These are phyloP conservation scores for Loxodonta africana DNA, from an alignment of 2,113 vertebrate species.

Conservation along the genomic window DNA sequence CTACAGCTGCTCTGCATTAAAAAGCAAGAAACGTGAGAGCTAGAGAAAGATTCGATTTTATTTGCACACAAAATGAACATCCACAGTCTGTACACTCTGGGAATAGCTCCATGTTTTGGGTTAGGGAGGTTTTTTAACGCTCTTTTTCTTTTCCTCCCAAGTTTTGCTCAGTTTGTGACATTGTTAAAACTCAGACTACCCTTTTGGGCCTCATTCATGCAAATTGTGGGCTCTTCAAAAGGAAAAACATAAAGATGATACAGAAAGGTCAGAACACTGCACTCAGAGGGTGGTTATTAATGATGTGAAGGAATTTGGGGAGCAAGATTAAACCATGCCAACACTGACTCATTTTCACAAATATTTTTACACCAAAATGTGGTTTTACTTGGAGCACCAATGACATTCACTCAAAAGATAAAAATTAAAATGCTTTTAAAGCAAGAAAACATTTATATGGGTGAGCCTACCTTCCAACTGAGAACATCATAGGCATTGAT, in stretches of 20 bases:
- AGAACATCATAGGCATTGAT: not conserved
- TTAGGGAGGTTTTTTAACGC: constrained; percentile 33
- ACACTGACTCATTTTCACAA: not conserved
- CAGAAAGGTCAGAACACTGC: constrained; percentile 13
- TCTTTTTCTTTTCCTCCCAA: constrained; percentile 75
- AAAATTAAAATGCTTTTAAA: constrained; percentile 17
- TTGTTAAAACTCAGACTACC: constrained; percentile 55
- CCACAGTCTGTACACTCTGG: constrained; percentile 10
- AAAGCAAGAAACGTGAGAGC: constrained; percentile 2
- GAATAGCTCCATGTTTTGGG: constrained; percentile 65
- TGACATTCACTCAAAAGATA: not conserved
- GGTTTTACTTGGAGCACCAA: not conserved
- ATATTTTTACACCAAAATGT: constrained; percentile 41
- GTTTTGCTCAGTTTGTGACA: constrained; percentile 73
- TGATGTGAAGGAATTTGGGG: not conserved
- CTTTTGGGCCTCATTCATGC: constrained; percentile 45
- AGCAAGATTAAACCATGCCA: not conserved
- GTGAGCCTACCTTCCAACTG: not conserved
- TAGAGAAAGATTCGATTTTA: constrained; percentile 81
- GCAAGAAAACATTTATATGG: constrained; percentile 17
- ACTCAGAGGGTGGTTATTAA: constrained; percentile 11
- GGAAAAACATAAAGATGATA: constrained; percentile 48
- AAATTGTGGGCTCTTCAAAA: constrained; percentile 58
- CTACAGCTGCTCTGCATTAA: constrained; percentile 66
- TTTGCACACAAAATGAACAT: constrained; percentile 74